Conservation (phyloP, 2,888 invertebrate genomes). For the Lutraria lutraria region DNA sequence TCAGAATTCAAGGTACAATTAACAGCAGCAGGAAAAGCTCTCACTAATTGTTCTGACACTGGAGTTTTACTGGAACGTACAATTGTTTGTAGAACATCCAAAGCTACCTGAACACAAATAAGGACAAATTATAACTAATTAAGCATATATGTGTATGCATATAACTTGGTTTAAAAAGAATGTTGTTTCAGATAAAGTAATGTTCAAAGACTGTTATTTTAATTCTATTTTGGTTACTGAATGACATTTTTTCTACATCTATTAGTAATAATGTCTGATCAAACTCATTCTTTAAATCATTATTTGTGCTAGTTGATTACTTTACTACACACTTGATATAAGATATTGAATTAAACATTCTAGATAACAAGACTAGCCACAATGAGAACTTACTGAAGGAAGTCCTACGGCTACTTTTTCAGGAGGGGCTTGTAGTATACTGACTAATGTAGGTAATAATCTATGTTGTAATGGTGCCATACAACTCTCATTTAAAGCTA, state of each 20-base stretch:
- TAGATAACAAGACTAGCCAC: background rate
- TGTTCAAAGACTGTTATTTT: no score
- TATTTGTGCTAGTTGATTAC: no score
- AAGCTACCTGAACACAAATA: slow-evolving; percentile 87
- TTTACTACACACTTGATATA: no score
- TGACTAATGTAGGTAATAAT: slow-evolving; percentile 90
- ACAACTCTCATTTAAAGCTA: slow-evolving; percentile 90
- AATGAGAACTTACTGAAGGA: slow-evolving; percentile 85
- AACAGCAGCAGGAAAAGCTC: slow-evolving; percentile 90
- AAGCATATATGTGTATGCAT: no score
- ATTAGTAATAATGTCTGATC: no score
- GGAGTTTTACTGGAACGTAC: slow-evolving; percentile 90
- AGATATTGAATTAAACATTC: no score
- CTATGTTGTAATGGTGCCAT: slow-evolving; percentile 89
- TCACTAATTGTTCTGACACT: slow-evolving; percentile 89
- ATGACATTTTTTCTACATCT: no score
- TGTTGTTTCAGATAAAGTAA: no score
- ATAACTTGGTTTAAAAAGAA: no score
- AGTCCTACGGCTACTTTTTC: slow-evolving; percentile 87
- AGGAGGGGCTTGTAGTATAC: slow-evolving; percentile 88
- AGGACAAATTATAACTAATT: background rate
- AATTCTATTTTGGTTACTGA: no score
- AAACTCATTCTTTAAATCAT: no score
- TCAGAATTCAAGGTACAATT: slow-evolving; percentile 90
- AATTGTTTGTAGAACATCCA: slow-evolving; percentile 90